Percentiles rank a stretch among this genome's conserved stretches.
Evolutionary conservation across 2,888 invertebrate species (phyloP).

Genomic region (Torymus auratus): DNA sequence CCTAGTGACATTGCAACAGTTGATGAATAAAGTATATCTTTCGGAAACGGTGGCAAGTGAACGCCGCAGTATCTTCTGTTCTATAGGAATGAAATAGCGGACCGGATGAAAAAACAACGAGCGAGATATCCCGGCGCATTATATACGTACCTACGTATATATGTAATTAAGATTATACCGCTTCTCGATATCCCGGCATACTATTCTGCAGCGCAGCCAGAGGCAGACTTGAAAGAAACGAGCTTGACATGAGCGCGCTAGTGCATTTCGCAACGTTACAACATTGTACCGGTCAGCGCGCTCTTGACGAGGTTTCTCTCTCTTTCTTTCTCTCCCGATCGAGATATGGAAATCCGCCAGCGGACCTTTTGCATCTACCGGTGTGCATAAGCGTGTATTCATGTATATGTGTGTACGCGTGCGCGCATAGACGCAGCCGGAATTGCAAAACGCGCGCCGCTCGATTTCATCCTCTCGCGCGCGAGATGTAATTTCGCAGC

Average conservation of each 20-base stretch:
- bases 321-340: constrained; percentile 47
- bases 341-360: constrained; percentile 59
- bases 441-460: constrained; percentile 28
- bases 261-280: constrained; percentile 55
- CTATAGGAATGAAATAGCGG: no score
- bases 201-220: background rate
- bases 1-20: no score
- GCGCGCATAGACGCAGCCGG: background rate
- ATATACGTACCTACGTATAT: constrained; percentile 6
- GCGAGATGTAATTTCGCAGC: constrained; percentile 1
- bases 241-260: constrained; percentile 43
- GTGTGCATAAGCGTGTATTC: background rate
- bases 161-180: constrained; percentile 45
- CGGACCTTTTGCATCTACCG: constrained; percentile 56
- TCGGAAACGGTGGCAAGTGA: no score
- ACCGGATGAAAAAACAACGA: background rate
- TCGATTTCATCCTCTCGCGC: constrained; percentile 18
- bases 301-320: constrained; percentile 46
- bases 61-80: no score
- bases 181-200: constrained; percentile 27
- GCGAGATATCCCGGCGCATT: background rate
- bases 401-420: background rate
- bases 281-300: constrained; percentile 54
- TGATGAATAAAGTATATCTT: no score
- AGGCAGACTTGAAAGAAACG: constrained; percentile 33